Base-by-base conservation (phyloP, 1,140 invertebrate species). In the Monomorium pharaonis region DNA sequence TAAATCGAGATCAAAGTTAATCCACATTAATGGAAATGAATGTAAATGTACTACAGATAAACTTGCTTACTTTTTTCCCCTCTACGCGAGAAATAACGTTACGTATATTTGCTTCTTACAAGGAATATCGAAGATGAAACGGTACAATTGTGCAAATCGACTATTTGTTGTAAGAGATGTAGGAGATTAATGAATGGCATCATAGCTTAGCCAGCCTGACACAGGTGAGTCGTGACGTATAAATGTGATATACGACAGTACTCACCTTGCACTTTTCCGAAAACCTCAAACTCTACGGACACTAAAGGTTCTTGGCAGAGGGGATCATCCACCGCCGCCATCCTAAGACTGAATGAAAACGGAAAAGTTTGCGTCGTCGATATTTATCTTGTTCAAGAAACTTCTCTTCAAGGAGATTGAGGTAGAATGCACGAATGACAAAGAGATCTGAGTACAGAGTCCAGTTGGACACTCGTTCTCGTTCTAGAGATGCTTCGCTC, bases 281-380 rank as follows among this genome's bases (percentile, higher is more conserved):
- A 98, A 58, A 98, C 98, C 95, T 98, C 98, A 92, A 98, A 98
- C 88, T 98, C 98, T 16, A 98, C 97, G 63, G 98, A 98, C 47
- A 98, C 96, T 75, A 97, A 95, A 0, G 96, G 94, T 80, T 95
- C 95, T 56, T 93, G 83, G 74, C 91, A 76, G 87, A 93, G 95
- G 92, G 96, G 95, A 86, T 97, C 96, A 84, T 96, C 96, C 56
- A 95, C 94, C 54, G 95, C 94, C 75, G 96, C 96, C 97, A 97
- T 97, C 62, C 80, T 89, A 7, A 72, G 27, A 21, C 33, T 44
- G 3, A 72, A 58, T 9, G 12, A 21, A n/a, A 51, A 63, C 1
- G n/a, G 12, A 10, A 44, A 65, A 44, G 2, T 5, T 18, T 37
- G 49, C 24, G 33, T n/a, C 33, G 78, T 72, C 14, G 30, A 63